Evolutionary conservation across 1,140 invertebrate species (phyloP).

Genomic region (Penaeus vannamei): DNA sequence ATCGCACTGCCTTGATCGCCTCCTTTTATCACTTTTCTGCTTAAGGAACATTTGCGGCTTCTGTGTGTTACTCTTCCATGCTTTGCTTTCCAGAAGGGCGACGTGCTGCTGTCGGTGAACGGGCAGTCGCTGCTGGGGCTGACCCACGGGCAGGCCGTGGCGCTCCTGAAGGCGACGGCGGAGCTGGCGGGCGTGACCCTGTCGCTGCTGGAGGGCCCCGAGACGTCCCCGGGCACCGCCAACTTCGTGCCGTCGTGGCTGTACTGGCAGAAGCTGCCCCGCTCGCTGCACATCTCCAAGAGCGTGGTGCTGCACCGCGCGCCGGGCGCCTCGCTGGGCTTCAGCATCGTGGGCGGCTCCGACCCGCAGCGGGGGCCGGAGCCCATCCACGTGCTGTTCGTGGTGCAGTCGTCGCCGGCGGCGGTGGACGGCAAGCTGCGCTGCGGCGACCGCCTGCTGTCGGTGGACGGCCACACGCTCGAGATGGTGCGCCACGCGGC

Average conservation of each 20-base stretch:
- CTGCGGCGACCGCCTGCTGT: constrained; percentile 75
- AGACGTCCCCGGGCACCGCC: constrained; percentile 72
- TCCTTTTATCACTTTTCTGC: neutral
- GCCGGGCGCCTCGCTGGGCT: constrained; percentile 72
- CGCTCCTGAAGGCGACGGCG: constrained; percentile 73
- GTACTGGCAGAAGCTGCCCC: constrained; percentile 75
- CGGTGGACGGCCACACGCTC: constrained; percentile 74
- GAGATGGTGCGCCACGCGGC: constrained; percentile 73
- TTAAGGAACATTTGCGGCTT: neutral
- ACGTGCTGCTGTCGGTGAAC: constrained; percentile 74
- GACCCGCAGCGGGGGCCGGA: constrained; percentile 73
- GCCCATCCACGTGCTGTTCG: constrained; percentile 75
- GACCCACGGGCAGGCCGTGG: constrained; percentile 74
- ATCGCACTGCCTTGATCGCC: no score
- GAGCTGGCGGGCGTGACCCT: constrained; percentile 71
- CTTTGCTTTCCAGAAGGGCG: constrained; percentile 73
- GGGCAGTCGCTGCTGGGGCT: constrained; percentile 72
- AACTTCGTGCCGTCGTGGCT: constrained; percentile 76
- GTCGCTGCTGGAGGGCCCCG: constrained; percentile 73
- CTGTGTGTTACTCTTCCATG: neutral
- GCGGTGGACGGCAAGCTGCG: constrained; percentile 72
- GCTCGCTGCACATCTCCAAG: constrained; percentile 73
- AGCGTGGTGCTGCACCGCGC: constrained; percentile 72
- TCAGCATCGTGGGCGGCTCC: constrained; percentile 75
- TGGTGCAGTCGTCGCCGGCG: constrained; percentile 74